A percentile compares a stretch with the other conserved stretches of the same genome.
phyloP scores from a whole-genome alignment of 2,888 invertebrate genomes.

The Melangyna quadrimaculata region DNA sequence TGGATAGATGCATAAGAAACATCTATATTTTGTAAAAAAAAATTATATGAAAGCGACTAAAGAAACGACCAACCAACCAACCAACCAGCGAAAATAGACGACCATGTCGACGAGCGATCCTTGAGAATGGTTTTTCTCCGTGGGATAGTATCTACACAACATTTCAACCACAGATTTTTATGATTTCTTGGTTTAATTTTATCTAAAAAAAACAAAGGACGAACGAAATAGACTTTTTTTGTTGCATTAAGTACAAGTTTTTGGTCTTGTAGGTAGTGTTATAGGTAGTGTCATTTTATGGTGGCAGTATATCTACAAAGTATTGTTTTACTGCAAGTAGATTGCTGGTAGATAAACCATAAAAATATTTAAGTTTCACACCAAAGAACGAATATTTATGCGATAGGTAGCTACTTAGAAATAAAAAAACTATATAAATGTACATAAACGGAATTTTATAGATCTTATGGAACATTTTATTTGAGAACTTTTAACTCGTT shows the following conservation, averaged over 20 bases:
- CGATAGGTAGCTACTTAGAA: not conserved
- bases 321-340: not conserved
- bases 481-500: not conserved
- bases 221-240: conserved; percentile 23
- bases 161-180: conserved; percentile 39
- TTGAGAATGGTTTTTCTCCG: not conserved
- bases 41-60: not conserved
- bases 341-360: not conserved
- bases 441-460: not conserved
- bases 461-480: not conserved
- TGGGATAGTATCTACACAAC: not conserved
- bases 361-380: not conserved
- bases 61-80: not conserved
- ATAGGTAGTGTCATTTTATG: not conserved
- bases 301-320: not conserved
- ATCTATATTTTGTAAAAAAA: not conserved
- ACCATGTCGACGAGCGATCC: not conserved
- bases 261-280: not conserved
- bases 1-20: conserved; percentile 14
- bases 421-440: no score
- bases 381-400: not conserved
- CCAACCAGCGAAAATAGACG: no score
- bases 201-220: conserved; percentile 1
- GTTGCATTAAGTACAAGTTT: not conserved
- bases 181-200: conserved; percentile 40